A percentile compares a stretch with the other conserved stretches of the same genome.
Evolutionary conservation across 2,888 invertebrate genomes (phyloP).

Genomic region (Macrophya alboannulata): DNA sequence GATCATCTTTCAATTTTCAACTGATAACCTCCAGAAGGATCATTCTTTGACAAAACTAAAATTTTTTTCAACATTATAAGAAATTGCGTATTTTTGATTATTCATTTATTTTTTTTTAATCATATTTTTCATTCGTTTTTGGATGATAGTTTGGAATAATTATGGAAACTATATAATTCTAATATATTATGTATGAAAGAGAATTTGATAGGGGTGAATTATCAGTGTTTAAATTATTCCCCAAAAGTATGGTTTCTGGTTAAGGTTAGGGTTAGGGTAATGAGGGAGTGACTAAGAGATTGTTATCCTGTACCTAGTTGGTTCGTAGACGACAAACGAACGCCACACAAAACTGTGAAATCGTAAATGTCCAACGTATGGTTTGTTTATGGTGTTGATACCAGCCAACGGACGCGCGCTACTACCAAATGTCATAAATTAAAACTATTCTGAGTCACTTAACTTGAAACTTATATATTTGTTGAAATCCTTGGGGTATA

Average conservation of each 20-base stretch:
- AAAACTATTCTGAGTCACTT: slow-evolving; percentile 51
- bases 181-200: background rate
- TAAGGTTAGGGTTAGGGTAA: slow-evolving; percentile 68
- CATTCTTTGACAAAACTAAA: no score
- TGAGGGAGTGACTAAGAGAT: slow-evolving; percentile 73
- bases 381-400: slow-evolving; percentile 74
- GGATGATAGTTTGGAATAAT: background rate
- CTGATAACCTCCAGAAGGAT: no score
- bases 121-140: no score
- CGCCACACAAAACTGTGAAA: slow-evolving; percentile 62
- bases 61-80: no score
- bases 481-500: background rate
- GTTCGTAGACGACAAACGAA: slow-evolving; percentile 58
- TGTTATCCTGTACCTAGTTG: slow-evolving; percentile 69
- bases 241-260: slow-evolving; percentile 60
- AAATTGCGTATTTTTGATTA: no score
- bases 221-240: background rate
- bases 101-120: no score
- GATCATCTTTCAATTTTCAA: no score
- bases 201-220: background rate
- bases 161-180: background rate
- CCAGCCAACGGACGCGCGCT: slow-evolving; percentile 25
- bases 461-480: slow-evolving; percentile 1
- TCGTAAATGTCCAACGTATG: slow-evolving; percentile 68
- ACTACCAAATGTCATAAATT: slow-evolving; percentile 60